These are phyloP conservation scores for Donacobius atricapilla DNA, from an alignment of 2,113 vertebrate species.

Conservation along the genomic window DNA sequence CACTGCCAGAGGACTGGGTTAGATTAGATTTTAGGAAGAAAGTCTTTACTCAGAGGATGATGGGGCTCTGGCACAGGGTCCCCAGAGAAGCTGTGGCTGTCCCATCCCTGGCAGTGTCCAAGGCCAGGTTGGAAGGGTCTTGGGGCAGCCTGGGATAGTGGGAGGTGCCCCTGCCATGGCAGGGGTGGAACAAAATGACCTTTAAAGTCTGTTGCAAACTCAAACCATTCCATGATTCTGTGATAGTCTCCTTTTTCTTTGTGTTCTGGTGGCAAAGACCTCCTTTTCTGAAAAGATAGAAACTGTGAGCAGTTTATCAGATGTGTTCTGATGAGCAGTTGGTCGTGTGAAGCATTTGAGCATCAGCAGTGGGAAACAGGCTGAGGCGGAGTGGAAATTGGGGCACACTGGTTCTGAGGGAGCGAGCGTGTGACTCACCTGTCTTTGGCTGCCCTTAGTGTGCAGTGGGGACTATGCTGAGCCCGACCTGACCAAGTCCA, in stretches of 20 bases:
- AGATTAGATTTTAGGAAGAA: background rate
- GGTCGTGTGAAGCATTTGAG: background rate
- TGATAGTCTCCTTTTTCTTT: background rate
- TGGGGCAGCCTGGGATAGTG: background rate
- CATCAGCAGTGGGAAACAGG: background rate
- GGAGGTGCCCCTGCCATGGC: background rate
- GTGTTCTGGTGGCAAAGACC: background rate
- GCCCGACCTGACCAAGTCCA: constrained; percentile 58
- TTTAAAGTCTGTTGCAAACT: background rate
- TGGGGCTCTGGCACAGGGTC: background rate
- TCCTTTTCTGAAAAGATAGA: background rate
- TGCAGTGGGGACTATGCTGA: constrained; percentile 61
- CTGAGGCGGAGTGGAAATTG: background rate
- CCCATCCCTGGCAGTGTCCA: background rate
- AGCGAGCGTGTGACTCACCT: fast-evolving
- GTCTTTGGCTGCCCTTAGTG: background rate
- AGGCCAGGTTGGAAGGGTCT: background rate
- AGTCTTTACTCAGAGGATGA: background rate
- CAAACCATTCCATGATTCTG: background rate
- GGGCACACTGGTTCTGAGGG: background rate
- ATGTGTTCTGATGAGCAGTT: background rate
- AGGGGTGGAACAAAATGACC: background rate
- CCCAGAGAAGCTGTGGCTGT: background rate
- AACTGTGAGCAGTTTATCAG: background rate
- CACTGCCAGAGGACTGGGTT: background rate